Conservation (phyloP, 2,797 vertebrate species). For the Aviceda leuphotes region DNA sequence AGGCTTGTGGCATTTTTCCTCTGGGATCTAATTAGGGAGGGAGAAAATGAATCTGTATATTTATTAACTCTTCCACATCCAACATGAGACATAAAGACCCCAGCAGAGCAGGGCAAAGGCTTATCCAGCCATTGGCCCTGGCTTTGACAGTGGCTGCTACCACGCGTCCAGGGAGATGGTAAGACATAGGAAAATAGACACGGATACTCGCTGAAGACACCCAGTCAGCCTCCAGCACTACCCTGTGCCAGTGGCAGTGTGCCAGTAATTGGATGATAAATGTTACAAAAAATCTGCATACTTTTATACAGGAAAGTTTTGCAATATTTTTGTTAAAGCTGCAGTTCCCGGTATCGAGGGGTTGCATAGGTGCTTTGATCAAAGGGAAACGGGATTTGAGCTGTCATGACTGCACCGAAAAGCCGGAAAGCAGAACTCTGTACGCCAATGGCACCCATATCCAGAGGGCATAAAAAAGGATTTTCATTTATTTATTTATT, state of each 20-base stretch:
- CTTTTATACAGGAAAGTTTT: background rate
- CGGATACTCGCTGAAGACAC: background rate
- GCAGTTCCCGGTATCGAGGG: background rate
- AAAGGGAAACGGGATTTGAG: background rate
- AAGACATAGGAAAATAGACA: background rate
- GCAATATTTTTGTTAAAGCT: background rate
- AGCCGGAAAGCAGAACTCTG: background rate
- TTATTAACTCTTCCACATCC: slow-evolving; percentile 2
- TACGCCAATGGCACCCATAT: background rate
- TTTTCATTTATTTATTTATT: background rate
- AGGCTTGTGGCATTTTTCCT: background rate
- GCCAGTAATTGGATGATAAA: background rate
- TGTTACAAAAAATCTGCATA: background rate
- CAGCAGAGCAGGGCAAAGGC: background rate
- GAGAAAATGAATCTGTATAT: background rate
- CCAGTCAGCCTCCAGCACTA: background rate
- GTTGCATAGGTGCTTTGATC: background rate
- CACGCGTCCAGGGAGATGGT: background rate
- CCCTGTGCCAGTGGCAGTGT: background rate
- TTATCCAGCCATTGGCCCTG: background rate
- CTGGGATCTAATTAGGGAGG: background rate
- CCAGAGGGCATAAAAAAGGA: background rate
- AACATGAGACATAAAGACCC: background rate
- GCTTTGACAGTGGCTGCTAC: background rate
- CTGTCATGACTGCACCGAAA: background rate